Conservation (phyloP, 1,140 invertebrate genomes). For the Aporrectodea caliginosa region DNA sequence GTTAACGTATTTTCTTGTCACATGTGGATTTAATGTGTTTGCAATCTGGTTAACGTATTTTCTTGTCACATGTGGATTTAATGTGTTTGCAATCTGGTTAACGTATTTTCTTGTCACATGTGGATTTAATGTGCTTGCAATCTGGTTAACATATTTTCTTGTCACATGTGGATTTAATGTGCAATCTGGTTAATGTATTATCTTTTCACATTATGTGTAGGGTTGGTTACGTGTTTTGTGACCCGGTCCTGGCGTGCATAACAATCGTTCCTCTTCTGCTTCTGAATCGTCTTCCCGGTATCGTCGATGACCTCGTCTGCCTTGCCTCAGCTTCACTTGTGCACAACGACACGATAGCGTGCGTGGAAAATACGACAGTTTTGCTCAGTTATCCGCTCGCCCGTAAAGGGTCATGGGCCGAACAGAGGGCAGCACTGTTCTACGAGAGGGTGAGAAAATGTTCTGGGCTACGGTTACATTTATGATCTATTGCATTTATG, state of each 20-base stretch:
- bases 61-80: no score
- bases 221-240: constrained; percentile 31
- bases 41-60: no score
- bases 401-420: not conserved
- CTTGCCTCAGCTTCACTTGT: not conserved
- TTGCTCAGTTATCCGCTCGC: not conserved
- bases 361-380: not conserved
- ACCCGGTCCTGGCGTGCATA: constrained; percentile 30
- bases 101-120: no score
- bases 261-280: constrained; percentile 21
- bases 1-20: no score
- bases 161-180: no score
- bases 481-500: not conserved
- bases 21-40: no score
- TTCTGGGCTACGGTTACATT: not conserved
- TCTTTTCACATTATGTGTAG: constrained; percentile 14
- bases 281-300: constrained; percentile 19
- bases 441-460: not conserved
- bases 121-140: no score
- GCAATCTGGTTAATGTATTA: no score
- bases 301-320: constrained; percentile 19
- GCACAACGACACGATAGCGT: not conserved
- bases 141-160: no score
- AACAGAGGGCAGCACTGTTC: not conserved
- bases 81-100: no score